Percentiles rank a stretch among this genome's conserved stretches.
These are phyloP conservation scores for Meleagris gallopavo DNA, from an alignment of 2,113 vertebrate species.

Conservation along the genomic window DNA sequence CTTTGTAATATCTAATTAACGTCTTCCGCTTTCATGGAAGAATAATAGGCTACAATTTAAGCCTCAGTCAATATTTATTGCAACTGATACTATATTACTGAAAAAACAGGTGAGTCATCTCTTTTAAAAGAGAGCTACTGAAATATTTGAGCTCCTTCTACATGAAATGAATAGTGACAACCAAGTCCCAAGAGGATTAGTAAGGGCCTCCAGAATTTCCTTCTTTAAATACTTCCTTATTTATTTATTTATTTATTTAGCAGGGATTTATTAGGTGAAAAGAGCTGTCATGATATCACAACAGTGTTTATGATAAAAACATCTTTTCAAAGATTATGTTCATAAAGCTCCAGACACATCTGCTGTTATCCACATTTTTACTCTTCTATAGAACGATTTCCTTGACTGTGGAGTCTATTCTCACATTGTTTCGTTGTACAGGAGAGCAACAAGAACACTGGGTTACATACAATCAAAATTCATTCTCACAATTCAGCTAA, in stretches of 20 bases:
- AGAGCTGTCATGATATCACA: not conserved
- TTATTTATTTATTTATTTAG: not conserved
- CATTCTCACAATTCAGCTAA: not conserved
- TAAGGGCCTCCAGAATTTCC: constrained; percentile 26
- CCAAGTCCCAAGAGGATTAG: not conserved
- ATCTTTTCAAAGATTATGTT: constrained; percentile 12
- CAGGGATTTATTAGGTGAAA: constrained; percentile 38
- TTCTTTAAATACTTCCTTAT: not conserved
- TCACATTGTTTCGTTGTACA: not conserved
- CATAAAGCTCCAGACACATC: not conserved
- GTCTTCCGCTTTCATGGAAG: not conserved
- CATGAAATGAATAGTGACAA: constrained; percentile 42
- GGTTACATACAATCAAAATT: not conserved
- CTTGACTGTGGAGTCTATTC: not conserved
- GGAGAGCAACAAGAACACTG: not conserved
- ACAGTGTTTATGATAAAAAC: constrained; percentile 17
- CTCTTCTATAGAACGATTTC: not conserved
- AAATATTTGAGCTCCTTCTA: constrained; percentile 27
- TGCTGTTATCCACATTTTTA: not conserved
- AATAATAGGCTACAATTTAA: constrained; percentile 22
- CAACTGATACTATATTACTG: constrained; percentile 20
- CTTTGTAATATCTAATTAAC: constrained; percentile 17
- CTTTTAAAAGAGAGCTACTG: constrained; percentile 7
- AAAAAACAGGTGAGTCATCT: not conserved
- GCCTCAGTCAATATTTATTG: constrained; percentile 30